Conservation (phyloP, 2,797 vertebrate species). For the Acanthiza pusilla region DNA sequence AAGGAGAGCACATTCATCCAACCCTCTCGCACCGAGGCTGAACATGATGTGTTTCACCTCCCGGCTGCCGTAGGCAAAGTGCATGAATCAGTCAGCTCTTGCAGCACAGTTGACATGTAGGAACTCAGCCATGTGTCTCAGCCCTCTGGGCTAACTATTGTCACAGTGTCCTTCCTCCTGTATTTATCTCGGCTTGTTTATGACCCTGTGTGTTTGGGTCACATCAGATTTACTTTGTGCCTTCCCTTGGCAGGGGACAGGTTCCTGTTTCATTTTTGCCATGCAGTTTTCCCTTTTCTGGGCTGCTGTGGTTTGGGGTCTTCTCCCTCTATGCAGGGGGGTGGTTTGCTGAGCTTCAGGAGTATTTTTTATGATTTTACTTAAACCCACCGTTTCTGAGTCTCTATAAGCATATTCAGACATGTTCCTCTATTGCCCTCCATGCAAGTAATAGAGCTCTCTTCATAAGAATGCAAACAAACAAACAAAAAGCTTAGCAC, state of each 20-base stretch:
- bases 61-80: background rate
- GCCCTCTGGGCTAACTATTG: conserved; percentile 9
- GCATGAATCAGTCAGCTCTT: conserved; percentile 40
- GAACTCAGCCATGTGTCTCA: conserved; percentile 38
- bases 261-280: background rate
- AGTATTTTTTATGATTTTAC: background rate
- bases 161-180: conserved; percentile 34
- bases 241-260: background rate
- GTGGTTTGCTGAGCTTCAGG: background rate
- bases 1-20: background rate
- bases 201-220: background rate
- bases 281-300: background rate
- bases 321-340: background rate
- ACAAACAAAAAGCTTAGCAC: background rate
- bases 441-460: background rate
- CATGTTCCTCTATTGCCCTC: background rate
- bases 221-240: conserved; percentile 2
- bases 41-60: conserved; percentile 2
- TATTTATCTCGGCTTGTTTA: background rate
- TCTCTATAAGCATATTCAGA: background rate
- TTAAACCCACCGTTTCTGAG: background rate
- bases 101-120: conserved; percentile 28
- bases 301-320: background rate
- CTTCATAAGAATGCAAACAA: background rate
- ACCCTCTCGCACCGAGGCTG: background rate